Evolutionary conservation across 2,113 vertebrate genomes (phyloP).

Genomic region (Nothobranchius kuhntae): DNA sequence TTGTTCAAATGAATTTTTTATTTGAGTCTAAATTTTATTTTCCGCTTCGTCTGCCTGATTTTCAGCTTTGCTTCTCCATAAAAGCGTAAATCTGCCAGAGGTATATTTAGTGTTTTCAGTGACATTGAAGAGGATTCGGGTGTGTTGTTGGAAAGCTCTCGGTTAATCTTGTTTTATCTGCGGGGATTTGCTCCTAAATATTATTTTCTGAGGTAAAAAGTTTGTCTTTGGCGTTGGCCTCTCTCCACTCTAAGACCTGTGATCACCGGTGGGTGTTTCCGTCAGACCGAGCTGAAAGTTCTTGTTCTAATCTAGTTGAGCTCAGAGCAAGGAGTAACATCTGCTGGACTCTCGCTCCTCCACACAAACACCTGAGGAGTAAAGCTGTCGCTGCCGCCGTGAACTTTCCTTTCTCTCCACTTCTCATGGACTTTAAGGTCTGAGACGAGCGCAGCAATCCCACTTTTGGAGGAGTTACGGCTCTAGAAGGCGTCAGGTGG

Average conservation of each 20-base stretch:
- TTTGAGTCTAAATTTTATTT: no score
- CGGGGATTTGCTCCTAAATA: neutral
- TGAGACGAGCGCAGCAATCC: constrained; percentile 29
- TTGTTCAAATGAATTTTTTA: neutral
- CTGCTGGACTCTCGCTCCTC: neutral
- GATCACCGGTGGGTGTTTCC: neutral
- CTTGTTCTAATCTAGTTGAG: constrained; percentile 1
- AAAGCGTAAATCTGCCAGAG: no score
- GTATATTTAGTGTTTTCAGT: no score
- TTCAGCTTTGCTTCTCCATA: no score
- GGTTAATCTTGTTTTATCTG: no score
- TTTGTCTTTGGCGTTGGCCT: neutral
- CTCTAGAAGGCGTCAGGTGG: constrained; percentile 29
- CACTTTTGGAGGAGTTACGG: constrained; percentile 40
- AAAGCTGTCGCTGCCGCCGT: constrained; percentile 38
- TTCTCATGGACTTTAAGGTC: constrained; percentile 47
- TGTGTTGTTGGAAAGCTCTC: no score
- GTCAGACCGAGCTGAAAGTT: constrained; percentile 6
- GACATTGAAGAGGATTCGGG: no score
- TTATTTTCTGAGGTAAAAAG: no score
- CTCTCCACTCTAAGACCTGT: neutral
- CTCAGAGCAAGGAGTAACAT: constrained; percentile 2
- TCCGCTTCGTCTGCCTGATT: no score
- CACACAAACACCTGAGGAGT: constrained; percentile 27
- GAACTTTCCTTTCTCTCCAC: constrained; percentile 26